phyloP scores from a whole-genome alignment of 2,113 vertebrate genomes.

The Ageneiosus marmoratus region DNA sequence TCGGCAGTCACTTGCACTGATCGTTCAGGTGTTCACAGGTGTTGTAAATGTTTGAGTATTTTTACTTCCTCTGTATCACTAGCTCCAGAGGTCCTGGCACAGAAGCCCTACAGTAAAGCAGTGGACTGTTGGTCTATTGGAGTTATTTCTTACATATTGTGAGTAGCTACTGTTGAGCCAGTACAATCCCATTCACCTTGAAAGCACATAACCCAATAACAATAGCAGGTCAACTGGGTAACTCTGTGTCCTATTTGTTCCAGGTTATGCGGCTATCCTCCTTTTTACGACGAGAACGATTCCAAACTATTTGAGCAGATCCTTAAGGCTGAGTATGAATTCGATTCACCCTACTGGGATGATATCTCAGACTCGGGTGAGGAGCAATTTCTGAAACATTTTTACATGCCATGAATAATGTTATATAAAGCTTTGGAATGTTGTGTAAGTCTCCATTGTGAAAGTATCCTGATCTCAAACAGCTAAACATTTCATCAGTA shows the following conservation, averaged over 20 bases:
- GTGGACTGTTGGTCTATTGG: constrained; percentile 80
- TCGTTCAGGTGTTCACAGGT: not conserved
- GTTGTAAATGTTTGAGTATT: not conserved
- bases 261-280: constrained; percentile 96
- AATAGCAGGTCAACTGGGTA: not conserved
- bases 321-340: constrained; percentile 96
- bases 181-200: not conserved
- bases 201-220: not conserved
- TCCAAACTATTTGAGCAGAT: constrained; percentile 99
- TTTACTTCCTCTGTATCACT: constrained; percentile 11
- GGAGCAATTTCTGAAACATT: constrained; percentile 41
- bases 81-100: constrained; percentile 76
- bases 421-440: not conserved
- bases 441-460: constrained; percentile 44
- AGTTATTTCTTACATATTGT: constrained; percentile 77
- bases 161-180: constrained; percentile 51
- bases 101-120: constrained; percentile 78
- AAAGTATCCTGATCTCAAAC: constrained; percentile 42
- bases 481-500: constrained; percentile 97
- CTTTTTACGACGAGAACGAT: constrained; percentile 98
- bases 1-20: not conserved
- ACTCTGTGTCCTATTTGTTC: not conserved
- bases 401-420: not conserved
- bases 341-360: constrained; percentile 97
- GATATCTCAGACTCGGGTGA: constrained; percentile 97